Conservation (phyloP, 35 echinoderm and acorn worm species). For the Patiria miniata region DNA sequence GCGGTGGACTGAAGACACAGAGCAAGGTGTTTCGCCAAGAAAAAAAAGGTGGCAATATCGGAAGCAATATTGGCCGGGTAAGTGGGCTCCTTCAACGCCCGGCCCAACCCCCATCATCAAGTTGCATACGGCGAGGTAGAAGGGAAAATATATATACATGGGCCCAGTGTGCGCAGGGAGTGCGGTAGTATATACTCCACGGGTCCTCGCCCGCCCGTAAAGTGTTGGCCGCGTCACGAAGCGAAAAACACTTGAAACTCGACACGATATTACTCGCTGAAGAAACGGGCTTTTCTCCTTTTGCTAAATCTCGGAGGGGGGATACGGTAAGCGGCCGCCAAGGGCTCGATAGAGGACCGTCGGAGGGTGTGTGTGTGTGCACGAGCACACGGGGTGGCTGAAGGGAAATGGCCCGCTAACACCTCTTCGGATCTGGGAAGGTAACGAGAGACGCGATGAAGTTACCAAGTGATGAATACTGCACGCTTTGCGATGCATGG, state of each 20-base stretch:
- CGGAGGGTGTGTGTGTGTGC: no score
- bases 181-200: neutral
- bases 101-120: neutral
- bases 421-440: no score
- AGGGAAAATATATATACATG: neutral
- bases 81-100: constrained; percentile 4
- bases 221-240: neutral
- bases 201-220: neutral
- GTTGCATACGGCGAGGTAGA: neutral
- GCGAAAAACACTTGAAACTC: constrained; percentile 3
- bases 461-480: no score
- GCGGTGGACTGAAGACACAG: no score
- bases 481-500: no score
- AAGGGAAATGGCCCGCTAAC: no score
- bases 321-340: neutral
- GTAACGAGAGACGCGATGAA: no score
- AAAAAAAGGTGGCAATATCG: neutral
- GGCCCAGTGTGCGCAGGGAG: neutral
- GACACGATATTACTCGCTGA: constrained; percentile 2
- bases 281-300: neutral
- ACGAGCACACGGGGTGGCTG: no score
- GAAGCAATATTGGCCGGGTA: constrained; percentile 8
- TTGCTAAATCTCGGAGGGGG: neutral
- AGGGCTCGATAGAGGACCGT: no score
- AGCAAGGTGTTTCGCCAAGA: neutral